These are phyloP conservation scores for Xestia sexstrigata DNA, from an alignment of 2,888 invertebrate genomes.

Conservation along the genomic window DNA sequence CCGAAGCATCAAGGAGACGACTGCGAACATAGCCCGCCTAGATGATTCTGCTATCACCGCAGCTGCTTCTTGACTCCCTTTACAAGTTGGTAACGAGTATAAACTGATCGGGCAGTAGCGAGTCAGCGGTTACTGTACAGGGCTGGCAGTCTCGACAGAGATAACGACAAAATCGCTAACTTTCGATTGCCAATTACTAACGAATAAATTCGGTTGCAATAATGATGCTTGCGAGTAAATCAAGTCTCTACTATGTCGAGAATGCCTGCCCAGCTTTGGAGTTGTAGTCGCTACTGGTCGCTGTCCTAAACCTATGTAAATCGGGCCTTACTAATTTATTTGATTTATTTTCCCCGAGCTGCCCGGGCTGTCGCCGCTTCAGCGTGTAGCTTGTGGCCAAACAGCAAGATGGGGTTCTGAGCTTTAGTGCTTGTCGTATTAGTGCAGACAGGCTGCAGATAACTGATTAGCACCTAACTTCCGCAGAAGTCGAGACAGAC, in stretches of 20 bases:
- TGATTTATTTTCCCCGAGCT: background rate
- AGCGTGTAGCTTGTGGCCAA: background rate
- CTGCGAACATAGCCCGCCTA: background rate
- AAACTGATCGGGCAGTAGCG: background rate
- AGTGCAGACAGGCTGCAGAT: slow-evolving; percentile 11
- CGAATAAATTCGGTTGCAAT: no score
- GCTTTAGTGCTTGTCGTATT: slow-evolving; percentile 14
- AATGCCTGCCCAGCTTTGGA: background rate
- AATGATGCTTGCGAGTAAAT: no score
- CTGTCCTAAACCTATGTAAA: background rate
- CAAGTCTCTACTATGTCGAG: no score
- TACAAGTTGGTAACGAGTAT: background rate
- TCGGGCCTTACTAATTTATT: background rate
- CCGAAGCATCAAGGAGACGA: background rate
- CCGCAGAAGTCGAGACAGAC: background rate
- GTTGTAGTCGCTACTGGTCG: background rate
- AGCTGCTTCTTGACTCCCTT: background rate
- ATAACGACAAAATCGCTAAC: no score
- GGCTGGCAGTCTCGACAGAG: no score
- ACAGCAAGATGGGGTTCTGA: slow-evolving; percentile 6
- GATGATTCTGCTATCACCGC: background rate
- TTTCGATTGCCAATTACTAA: no score
- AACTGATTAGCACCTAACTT: slow-evolving; percentile 36
- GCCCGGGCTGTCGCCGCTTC: background rate
- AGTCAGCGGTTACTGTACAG: background rate